Evolutionary conservation across 1,140 invertebrate species (phyloP), one percentile per base, ranked within the genome.

Genomic region (Hyphantria cunea): DNA sequence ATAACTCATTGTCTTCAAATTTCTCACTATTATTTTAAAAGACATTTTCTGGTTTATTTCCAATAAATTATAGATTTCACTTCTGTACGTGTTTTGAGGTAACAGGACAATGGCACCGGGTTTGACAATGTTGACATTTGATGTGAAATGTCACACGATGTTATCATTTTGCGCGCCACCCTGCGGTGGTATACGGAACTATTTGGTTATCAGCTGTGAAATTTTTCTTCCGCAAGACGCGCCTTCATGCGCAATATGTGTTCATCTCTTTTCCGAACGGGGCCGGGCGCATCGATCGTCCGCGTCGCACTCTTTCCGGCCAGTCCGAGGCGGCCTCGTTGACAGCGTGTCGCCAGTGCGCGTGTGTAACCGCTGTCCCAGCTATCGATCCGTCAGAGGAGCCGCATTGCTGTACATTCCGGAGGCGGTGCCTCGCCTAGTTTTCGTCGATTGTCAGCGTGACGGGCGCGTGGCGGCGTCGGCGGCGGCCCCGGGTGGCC

Each of bases 391-490:
- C 72, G 77, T 68, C 71, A 66, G 68, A 70, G 82, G 77, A 85
- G 69, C 90, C 87, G 90, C 90, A 91, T 91, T 91, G 87, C 84
- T 66, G 87, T 90, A 89, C 86, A 89, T 90, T 90, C 84, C 84
- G 85, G 80, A 89, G 84, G 86, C 85, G 83, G 80, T 81, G 84
- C 84, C 84, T 84, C 80, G 80, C 78, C 82, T 83, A 82, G 85
- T 86, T 86, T 82, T 82, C 82, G 85, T 83, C 84, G 82, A 82
- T 86, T 73, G 83, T 82, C 82, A 76, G 77, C 76, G 80, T 80
- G 84, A 70, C 83, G 79, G 80, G 76, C 80, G 83, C 76, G 82
- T 80, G 80, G 80, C 84, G 82, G 80, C 86, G 86, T 84, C 83
- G 80, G 80, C 84, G 84, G 70, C 84, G 80, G 55, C 72, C 79